Conservation (phyloP, 2,888 invertebrate species). For the Sminthurides aquaticus region DNA sequence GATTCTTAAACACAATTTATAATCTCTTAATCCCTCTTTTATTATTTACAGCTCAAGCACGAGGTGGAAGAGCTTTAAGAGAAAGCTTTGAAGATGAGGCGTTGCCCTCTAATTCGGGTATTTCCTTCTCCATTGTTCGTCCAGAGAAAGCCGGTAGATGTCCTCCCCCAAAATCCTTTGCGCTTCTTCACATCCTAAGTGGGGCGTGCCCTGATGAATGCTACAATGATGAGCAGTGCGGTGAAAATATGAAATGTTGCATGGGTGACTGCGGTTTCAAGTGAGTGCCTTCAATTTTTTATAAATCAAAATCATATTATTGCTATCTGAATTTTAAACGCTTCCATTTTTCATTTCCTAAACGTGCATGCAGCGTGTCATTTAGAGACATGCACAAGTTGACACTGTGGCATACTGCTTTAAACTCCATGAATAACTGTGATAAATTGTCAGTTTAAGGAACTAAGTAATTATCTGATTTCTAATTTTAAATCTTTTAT, state of each 20-base stretch:
- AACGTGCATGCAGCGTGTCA: too few relatives aligned
- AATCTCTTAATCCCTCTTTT: too few relatives aligned
- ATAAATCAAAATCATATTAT: neutral
- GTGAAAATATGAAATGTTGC: constrained; percentile 42
- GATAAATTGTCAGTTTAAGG: too few relatives aligned
- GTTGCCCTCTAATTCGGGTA: constrained; percentile 21
- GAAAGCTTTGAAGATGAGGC: constrained; percentile 18
- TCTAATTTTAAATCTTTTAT: too few relatives aligned
- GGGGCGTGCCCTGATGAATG: constrained; percentile 42
- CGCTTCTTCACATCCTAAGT: constrained; percentile 40
- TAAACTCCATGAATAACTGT: too few relatives aligned
- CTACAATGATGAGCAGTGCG: constrained; percentile 43
- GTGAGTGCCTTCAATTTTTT: constrained; percentile 24
- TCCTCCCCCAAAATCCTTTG: constrained; percentile 39
- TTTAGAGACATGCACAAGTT: too few relatives aligned
- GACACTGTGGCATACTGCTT: too few relatives aligned
- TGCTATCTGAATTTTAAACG: neutral
- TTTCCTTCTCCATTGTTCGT: constrained; percentile 37
- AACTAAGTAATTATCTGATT: too few relatives aligned
- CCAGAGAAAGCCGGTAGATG: constrained; percentile 41
- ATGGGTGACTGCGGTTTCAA: constrained; percentile 41
- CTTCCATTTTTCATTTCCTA: constrained; percentile 8
- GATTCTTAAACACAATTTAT: too few relatives aligned
- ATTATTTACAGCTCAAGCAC: neutral
- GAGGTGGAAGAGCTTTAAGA: constrained; percentile 11